Base-by-base conservation (phyloP, 2,888 invertebrate genomes). In the Trichogramma evanescens region DNA sequence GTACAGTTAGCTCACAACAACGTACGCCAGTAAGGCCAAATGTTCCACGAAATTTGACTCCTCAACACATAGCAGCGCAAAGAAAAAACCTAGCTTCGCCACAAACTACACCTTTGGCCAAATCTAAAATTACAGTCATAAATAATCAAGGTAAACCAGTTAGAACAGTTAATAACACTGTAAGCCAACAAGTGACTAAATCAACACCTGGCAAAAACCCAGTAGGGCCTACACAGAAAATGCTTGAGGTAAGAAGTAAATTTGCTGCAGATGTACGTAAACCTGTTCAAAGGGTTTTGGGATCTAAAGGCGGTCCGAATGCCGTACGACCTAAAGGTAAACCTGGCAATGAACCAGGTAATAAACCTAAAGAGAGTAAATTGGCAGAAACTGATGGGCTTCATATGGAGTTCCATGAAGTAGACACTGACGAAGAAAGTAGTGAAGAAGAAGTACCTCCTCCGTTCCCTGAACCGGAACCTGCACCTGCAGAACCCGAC, bases 371-470 rank as follows among this genome's bases (percentile, higher is more conserved):
- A 60, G 78, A 78, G 56, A 78, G 78, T 58, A 79, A 78, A 65
- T 65, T 79, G 5, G 75, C 75, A 0, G 78, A 79, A 13, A 75
- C 76, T 6, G 79, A 77, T 50, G 77, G 76, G 5, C 66, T 80
- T 38, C 78, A 79, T 59, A 79, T 79, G 79, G 78, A 80, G 59
- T 79, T 79, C 66, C 78, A 77, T 61, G 72, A 74, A 65, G 71
- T 80, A 6, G 70, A 80, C 59, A 76, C 80, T 3, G 72, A 74
- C 10, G 82, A 82, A 45, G 82, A 77, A 71, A 85, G 74, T 62
- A 75, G 80, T 68, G 85, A 88, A 50, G 87, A 86, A 64, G 87
- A 86, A 64, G 82, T 82, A 66, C 86, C 87, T 8, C 74, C 75
- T 7, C 69, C 73, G 0, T 66, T 66, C 3, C 66, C 67, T 38